Evolutionary conservation across 2,113 vertebrate species (phyloP).

Genomic region (Pterocles gutturalis): DNA sequence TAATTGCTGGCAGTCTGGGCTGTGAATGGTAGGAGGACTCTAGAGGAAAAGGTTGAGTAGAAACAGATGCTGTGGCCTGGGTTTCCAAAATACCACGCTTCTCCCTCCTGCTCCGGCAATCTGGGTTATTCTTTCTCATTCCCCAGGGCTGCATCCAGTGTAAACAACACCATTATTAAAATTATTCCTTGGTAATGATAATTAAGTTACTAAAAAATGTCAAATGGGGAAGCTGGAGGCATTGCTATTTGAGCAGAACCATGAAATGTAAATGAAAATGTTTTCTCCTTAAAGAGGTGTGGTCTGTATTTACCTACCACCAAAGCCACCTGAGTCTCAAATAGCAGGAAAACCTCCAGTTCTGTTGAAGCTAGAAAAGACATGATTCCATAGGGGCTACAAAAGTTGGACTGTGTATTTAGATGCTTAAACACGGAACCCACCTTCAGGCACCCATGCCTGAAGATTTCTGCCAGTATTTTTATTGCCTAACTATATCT

Average conservation of each 20-base stretch:
- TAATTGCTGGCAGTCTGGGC: slow-evolving; percentile 4
- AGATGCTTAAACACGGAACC: not conserved
- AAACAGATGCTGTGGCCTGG: slow-evolving; percentile 51
- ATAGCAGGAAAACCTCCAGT: not conserved
- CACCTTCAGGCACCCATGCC: not conserved
- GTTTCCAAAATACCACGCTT: slow-evolving; percentile 49
- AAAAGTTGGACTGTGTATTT: not conserved
- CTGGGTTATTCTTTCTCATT: slow-evolving; percentile 40
- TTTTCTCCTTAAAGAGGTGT: not conserved
- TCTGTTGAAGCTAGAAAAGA: not conserved
- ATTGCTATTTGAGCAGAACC: not conserved
- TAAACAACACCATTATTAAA: slow-evolving; percentile 60
- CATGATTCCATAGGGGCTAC: not conserved
- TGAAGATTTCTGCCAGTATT: not conserved
- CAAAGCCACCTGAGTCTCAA: not conserved
- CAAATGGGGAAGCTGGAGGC: slow-evolving; percentile 42
- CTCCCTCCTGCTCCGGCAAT: not conserved
- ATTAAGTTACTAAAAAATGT: slow-evolving; percentile 65
- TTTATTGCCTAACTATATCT: slow-evolving; percentile 25
- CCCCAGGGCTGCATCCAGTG: slow-evolving; percentile 29
- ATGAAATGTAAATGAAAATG: not conserved
- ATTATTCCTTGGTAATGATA: slow-evolving; percentile 47
- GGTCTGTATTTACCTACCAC: not conserved
- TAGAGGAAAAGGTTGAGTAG: slow-evolving; percentile 40
- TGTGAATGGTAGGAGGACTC: slow-evolving; percentile 17